Percentiles rank a stretch among this genome's conserved stretches.
phyloP scores from a whole-genome alignment of 2,888 invertebrate species.

The Limnephilus auricula region DNA sequence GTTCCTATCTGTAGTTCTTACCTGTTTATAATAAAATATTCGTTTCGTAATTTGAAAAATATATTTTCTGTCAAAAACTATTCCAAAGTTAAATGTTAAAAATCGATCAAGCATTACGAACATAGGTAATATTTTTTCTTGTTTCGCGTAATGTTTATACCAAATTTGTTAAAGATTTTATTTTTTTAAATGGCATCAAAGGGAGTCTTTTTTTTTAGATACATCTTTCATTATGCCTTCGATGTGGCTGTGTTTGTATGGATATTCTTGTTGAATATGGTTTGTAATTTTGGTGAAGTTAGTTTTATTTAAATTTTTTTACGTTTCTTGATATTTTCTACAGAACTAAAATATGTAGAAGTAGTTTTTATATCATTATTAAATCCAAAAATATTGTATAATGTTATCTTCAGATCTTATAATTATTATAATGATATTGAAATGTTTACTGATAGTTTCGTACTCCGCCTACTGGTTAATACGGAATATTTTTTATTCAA shows the following conservation, averaged over 20 bases:
- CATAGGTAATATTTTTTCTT: constrained; percentile 7
- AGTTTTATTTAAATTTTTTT: neutral
- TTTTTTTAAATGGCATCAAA: constrained; percentile 36
- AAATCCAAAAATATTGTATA: too few species aligned
- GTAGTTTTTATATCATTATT: too few species aligned
- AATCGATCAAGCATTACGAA: neutral
- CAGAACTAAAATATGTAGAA: neutral
- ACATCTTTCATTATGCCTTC: constrained; percentile 38
- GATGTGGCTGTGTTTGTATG: constrained; percentile 32
- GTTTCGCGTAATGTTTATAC: constrained; percentile 12
- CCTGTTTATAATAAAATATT: neutral
- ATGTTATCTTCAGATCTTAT: too few species aligned
- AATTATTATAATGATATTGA: too few species aligned
- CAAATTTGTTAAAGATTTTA: neutral
- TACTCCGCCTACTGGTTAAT: too few species aligned
- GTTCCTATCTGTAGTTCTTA: neutral
- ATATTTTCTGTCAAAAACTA: neutral
- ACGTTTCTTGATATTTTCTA: neutral
- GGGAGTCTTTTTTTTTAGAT: neutral
- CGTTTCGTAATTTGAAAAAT: neutral
- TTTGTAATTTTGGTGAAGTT: neutral
- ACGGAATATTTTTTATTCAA: too few species aligned
- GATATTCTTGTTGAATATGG: constrained; percentile 44
- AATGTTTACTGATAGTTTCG: too few species aligned
- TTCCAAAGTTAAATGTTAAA: constrained; percentile 17